These are phyloP conservation scores for Caenorhabditis tropicalis DNA, from an alignment of 1,140 invertebrate species.

Conservation along the genomic window DNA sequence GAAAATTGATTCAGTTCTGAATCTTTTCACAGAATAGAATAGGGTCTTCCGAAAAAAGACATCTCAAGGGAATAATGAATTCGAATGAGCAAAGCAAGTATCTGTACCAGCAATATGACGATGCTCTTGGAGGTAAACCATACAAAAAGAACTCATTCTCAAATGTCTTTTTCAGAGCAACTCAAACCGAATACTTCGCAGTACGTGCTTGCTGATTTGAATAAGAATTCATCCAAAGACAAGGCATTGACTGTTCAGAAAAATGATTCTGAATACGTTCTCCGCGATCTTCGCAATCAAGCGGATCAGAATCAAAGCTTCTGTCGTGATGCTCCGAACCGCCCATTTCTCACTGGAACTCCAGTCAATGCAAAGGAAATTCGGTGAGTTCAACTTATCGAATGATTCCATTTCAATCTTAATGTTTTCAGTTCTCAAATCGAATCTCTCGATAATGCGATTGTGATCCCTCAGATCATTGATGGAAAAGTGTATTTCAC, in stretches of 20 bases:
- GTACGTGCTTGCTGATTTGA: slow-evolving; percentile 4
- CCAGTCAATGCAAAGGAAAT: slow-evolving; percentile 23
- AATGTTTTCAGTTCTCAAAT: neutral
- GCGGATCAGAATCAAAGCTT: neutral
- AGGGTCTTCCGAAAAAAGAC: slow-evolving; percentile 76
- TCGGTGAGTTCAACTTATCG: neutral
- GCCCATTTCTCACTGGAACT: slow-evolving; percentile 26
- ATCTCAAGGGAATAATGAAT: slow-evolving; percentile 72
- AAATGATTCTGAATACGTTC: neutral
- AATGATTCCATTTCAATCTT: too few relatives aligned
- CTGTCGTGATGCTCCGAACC: neutral
- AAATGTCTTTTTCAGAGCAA: neutral
- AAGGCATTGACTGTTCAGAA: neutral
- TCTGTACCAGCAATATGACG: neutral
- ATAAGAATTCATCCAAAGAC: neutral
- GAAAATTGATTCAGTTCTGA: slow-evolving; percentile 2
- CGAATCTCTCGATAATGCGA: slow-evolving; percentile 15
- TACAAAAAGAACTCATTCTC: neutral
- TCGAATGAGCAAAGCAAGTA: slow-evolving; percentile 7
- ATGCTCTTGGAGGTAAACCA: slow-evolving; percentile 10
- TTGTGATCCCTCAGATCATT: slow-evolving; percentile 7
- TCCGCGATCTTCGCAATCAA: slow-evolving; percentile 2
- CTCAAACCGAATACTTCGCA: neutral
- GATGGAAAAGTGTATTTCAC: slow-evolving; percentile 15
- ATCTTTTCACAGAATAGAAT: slow-evolving; percentile 78